Conservation (phyloP, 2,888 invertebrate species). For the Hermaeophaga mercurialis region DNA sequence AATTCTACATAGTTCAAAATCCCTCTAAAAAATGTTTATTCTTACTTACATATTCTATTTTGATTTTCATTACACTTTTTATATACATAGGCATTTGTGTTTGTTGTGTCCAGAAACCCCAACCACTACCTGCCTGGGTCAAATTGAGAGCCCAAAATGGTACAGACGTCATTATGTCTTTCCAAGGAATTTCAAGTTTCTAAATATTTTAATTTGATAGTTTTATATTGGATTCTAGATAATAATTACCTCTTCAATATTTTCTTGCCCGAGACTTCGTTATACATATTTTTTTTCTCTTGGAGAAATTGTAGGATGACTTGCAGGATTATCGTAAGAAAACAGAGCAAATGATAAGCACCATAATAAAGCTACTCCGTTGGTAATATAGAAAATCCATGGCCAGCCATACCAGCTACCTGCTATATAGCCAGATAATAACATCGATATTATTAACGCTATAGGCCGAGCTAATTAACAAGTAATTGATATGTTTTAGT, state of each 20-base stretch:
- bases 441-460: conserved; percentile 77
- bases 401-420: conserved; percentile 77
- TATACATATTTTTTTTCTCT: conserved; percentile 73
- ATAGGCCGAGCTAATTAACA: conserved; percentile 60
- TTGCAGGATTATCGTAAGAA: conserved; percentile 70
- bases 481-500: too few species aligned
- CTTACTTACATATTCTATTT: conserved; percentile 68
- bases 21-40: too few species aligned
- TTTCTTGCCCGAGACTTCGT: conserved; percentile 57
- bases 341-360: conserved; percentile 64
- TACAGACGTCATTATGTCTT: conserved; percentile 70
- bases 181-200: conserved; percentile 68
- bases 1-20: too few species aligned
- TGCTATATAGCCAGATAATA: conserved; percentile 73
- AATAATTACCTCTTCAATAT: conserved; percentile 7
- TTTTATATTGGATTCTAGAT: too few species aligned
- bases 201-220: too few species aligned
- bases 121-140: conserved; percentile 75
- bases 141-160: conserved; percentile 76
- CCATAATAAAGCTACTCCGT: conserved; percentile 68
- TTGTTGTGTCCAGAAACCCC: conserved; percentile 84
- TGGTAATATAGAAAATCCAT: conserved; percentile 77
- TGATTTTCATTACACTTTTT: conserved; percentile 70
- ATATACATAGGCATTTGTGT: conserved; percentile 84
- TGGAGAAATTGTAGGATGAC: conserved; percentile 64